A percentile compares a stretch with the other conserved stretches of the same genome.
phyloP scores from a whole-genome alignment of 2,113 vertebrate species.

The Rhipidura dahli region DNA sequence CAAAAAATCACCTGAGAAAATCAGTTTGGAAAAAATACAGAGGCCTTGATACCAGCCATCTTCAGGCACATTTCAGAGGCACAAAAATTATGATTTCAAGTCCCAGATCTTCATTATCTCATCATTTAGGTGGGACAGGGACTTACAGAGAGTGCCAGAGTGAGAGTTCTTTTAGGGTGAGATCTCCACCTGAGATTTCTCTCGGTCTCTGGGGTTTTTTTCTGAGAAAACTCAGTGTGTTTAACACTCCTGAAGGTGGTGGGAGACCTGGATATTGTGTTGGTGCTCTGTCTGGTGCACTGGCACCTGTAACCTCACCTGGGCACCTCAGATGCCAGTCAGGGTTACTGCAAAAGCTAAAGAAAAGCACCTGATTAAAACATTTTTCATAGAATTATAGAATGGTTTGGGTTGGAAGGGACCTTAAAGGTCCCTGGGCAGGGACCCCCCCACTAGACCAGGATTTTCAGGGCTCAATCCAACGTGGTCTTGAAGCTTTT shows the following conservation, averaged over 20 bases:
- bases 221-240: background rate
- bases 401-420: background rate
- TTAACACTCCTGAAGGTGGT: background rate
- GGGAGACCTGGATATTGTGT: background rate
- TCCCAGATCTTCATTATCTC: background rate
- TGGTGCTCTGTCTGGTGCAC: background rate
- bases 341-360: background rate
- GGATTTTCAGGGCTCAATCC: background rate
- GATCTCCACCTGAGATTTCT: background rate
- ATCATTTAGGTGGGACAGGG: background rate
- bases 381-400: background rate
- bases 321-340: background rate
- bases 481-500: background rate
- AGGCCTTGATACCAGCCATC: background rate
- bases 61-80: background rate
- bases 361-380: background rate
- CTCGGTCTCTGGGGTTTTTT: rapidly evolving
- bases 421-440: background rate
- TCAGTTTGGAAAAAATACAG: background rate
- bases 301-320: background rate
- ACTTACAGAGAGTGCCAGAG: background rate
- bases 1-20: background rate
- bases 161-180: background rate
- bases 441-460: background rate
- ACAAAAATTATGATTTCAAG: background rate